These are phyloP conservation scores for Ctena decussata DNA, from an alignment of 2,888 invertebrate genomes.

Conservation along the genomic window DNA sequence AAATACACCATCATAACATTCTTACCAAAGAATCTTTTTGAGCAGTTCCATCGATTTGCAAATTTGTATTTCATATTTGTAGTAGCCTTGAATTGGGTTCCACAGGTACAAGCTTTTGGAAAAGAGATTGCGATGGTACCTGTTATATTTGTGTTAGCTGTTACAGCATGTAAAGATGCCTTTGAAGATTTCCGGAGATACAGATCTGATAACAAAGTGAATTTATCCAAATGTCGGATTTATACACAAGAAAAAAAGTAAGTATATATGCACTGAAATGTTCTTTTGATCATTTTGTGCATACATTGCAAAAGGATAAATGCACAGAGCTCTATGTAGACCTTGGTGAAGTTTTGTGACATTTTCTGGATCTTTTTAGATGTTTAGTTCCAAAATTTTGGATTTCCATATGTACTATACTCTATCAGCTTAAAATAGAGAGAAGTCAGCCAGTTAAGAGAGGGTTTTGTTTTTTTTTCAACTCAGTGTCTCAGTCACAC, in stretches of 20 bases:
- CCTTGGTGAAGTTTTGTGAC: too few relatives aligned
- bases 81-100: conserved; percentile 98
- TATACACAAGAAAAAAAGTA: conserved; percentile 92
- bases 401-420: too few relatives aligned
- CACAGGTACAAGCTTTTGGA: conserved; percentile 94
- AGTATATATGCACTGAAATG: conserved; percentile 87
- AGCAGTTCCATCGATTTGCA: conserved; percentile 99
- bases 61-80: conserved; percentile 99
- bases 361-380: too few relatives aligned
- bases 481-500: too few relatives aligned
- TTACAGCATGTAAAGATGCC: conserved; percentile 97
- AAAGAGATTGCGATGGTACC: conserved; percentile 98
- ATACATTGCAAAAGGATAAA: too few relatives aligned
- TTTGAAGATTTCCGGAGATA: conserved; percentile 97
- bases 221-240: conserved; percentile 96
- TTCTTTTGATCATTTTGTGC: too few relatives aligned
- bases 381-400: too few relatives aligned
- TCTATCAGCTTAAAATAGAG: too few relatives aligned
- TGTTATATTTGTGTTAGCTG: conserved; percentile 96
- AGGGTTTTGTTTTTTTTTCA: too few relatives aligned
- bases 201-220: conserved; percentile 96
- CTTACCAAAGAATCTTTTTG: conserved; percentile 97
- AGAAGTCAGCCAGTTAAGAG: too few relatives aligned
- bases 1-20: conserved; percentile 97
- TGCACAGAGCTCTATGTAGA: too few relatives aligned